Evolutionary conservation across 2,797 vertebrate species (phyloP), one percentile per base, ranked within the genome.

Genomic region (Buphagus erythrorhynchus): DNA sequence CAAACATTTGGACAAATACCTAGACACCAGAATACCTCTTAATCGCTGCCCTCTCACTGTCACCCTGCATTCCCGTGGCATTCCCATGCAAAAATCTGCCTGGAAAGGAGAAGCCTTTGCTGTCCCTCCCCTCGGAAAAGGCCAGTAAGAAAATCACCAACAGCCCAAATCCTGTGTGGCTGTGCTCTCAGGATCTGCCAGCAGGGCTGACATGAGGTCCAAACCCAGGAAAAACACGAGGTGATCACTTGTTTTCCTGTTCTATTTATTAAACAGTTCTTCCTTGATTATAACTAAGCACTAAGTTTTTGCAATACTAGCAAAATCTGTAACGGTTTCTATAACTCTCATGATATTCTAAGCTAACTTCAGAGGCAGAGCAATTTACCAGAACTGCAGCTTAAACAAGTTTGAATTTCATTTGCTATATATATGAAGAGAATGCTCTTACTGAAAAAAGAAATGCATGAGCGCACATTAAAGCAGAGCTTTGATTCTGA

Each of bases 401-500:
- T 97, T 97, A 97, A 97, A 96, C 95, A 97, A 96, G 94, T 96
- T 91, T 94, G 97, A 96, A 97, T 97, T 94, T 95, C 95, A 97
- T 97, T 96, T 97, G 92, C 93, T 97, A 95, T 97, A 96, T 97
- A 96, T 97, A 95, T 80, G 95, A 95, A 88, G 94, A 97, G 96
- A 97, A 97, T 95, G 79, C 93, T 96, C 90, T 96, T 95, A 94
- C 97, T 97, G 97, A 96, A 97, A 97, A 97, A 96, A 95, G 97
- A 95, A 96, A 96, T 97, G 96, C 96, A 95, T 94, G 93, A 97
- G 97, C 57, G 63, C 96, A 97, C 93, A 97, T 97, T 97, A 97
- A 97, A 97, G 96, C 95, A 87, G 90, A 97, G 97, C 97, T 97
- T 97, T 97, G 97, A 97, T 97, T 97, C 96, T 96, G 95, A 97